Evolutionary conservation across 2,113 vertebrate species (phyloP).

Genomic region (Ursus arctos): DNA sequence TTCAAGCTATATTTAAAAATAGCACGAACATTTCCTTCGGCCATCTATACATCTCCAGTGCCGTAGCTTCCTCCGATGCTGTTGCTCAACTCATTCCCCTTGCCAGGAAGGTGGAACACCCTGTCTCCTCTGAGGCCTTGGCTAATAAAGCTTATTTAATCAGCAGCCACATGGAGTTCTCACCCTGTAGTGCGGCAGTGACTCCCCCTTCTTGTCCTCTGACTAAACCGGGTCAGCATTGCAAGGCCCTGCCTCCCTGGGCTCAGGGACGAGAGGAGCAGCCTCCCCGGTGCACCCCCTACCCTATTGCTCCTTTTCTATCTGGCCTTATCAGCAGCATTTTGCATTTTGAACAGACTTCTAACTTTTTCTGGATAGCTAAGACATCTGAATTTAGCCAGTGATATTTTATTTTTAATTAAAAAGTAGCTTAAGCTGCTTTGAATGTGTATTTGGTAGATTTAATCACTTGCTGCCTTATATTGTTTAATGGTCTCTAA

Average conservation of each 20-base stretch:
- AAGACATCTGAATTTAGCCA: constrained; percentile 88
- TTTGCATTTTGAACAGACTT: constrained; percentile 84
- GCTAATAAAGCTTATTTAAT: constrained; percentile 79
- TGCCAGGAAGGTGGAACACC: constrained; percentile 80
- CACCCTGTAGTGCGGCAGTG: constrained; percentile 47
- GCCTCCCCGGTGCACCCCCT: not conserved
- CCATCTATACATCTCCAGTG: constrained; percentile 39
- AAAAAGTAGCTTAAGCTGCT: constrained; percentile 90
- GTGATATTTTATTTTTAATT: constrained; percentile 91
- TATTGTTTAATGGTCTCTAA: constrained; percentile 91
- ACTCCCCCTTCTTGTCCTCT: not conserved
- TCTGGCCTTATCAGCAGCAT: constrained; percentile 66
- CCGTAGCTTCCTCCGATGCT: constrained; percentile 33
- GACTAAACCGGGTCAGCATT: not conserved
- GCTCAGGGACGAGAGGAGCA: not conserved
- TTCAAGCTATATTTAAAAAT: constrained; percentile 52
- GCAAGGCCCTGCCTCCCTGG: not conserved
- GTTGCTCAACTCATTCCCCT: constrained; percentile 71
- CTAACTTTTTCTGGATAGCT: constrained; percentile 85
- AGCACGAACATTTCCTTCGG: constrained; percentile 55
- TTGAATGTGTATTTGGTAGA: constrained; percentile 88
- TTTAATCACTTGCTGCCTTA: constrained; percentile 89
- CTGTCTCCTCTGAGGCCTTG: constrained; percentile 70
- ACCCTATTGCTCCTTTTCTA: constrained; percentile 31
- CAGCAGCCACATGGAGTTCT: constrained; percentile 70